Conservation (phyloP, 2,113 vertebrate species). For the Nyctereutes procyonoides region DNA sequence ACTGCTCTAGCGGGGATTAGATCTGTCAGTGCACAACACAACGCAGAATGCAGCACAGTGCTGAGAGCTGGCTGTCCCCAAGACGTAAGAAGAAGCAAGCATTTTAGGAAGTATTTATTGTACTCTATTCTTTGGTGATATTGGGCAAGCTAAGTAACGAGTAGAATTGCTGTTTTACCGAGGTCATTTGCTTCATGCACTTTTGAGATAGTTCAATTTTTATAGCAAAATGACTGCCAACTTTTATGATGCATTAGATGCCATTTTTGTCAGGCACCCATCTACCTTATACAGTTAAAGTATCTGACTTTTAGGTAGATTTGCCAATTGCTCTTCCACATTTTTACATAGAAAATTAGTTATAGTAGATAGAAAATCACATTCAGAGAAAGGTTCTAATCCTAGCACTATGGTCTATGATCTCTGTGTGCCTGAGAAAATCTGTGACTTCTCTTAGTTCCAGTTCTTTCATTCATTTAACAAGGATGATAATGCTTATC, state of each 20-base stretch:
- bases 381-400: neutral
- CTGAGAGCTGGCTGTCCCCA: neutral
- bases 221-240: neutral
- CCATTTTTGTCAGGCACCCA: neutral
- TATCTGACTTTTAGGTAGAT: neutral
- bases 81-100: neutral
- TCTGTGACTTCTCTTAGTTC: neutral
- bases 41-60: neutral
- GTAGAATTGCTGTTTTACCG: constrained; percentile 34
- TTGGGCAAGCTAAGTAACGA: neutral
- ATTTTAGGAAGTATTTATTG: constrained; percentile 42
- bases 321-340: neutral
- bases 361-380: neutral
- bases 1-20: neutral
- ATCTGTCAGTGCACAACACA: neutral
- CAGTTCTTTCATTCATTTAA: neutral
- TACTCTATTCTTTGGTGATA: neutral
- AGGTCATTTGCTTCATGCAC: constrained; percentile 37
- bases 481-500: neutral
- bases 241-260: neutral
- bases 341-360: neutral
- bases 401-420: neutral
- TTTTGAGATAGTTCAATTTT: constrained; percentile 24
- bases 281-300: neutral
- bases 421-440: neutral